Evolutionary conservation across 2,113 vertebrate species (phyloP).

Genomic region (Rhinolophus sinicus): DNA sequence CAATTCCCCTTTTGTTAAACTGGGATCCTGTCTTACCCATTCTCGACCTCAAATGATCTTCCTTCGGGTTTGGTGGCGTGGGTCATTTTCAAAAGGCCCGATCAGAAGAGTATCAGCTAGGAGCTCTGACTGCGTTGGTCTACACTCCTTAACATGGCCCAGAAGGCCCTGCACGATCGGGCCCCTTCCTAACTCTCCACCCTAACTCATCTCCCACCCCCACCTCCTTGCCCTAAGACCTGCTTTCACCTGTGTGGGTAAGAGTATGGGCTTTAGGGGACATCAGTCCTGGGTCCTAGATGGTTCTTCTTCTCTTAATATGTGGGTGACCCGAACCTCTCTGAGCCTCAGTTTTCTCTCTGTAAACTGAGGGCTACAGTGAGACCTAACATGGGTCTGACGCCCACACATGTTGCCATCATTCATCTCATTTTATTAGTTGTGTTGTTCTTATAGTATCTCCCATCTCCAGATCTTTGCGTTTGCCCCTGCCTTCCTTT

Average conservation of each 20-base stretch:
- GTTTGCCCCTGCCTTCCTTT: neutral
- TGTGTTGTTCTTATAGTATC: neutral
- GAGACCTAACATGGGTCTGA: neutral
- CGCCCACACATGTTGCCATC: neutral
- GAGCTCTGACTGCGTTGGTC: neutral
- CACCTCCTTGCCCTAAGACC: neutral
- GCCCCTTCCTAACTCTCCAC: neutral
- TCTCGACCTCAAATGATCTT: neutral
- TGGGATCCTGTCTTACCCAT: neutral
- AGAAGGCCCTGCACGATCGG: fast-evolving
- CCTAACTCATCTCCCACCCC: no score
- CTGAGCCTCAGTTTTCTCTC: slow-evolving; percentile 34
- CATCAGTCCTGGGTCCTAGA: neutral
- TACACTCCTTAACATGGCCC: fast-evolving
- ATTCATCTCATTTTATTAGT: neutral
- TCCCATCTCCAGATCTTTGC: neutral
- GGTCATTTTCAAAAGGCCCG: neutral
- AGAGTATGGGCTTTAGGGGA: neutral
- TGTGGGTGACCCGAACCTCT: neutral
- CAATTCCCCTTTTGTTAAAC: neutral
- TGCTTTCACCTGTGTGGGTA: neutral
- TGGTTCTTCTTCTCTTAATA: neutral
- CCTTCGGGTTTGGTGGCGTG: neutral
- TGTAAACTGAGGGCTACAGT: neutral
- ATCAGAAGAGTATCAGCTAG: neutral